phyloP scores from a whole-genome alignment of 2,797 vertebrate genomes.

The Columba guinea region DNA sequence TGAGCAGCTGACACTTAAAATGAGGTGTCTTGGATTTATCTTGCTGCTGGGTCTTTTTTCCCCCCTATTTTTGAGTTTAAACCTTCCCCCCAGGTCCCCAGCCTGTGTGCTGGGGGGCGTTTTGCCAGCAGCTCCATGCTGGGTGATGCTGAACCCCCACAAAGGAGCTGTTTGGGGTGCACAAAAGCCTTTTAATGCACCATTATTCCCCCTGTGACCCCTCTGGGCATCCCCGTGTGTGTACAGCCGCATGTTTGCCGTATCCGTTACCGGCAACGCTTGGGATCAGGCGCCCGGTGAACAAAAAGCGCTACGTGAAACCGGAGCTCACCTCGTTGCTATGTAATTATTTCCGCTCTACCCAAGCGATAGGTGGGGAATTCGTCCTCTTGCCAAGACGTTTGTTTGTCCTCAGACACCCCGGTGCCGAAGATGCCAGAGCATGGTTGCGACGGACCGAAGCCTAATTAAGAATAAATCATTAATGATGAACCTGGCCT shows the following conservation, averaged over 20 bases:
- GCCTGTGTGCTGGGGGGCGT: fast-evolving
- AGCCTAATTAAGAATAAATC: not conserved
- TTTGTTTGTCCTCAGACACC: not conserved
- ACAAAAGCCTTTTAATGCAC: not conserved
- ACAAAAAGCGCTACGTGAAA: fast-evolving
- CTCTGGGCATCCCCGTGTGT: not conserved
- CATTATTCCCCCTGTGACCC: not conserved
- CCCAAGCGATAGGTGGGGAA: not conserved
- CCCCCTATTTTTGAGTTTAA: not conserved
- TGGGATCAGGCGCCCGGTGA: not conserved
- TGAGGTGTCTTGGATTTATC: not conserved
- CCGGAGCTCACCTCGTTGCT: not conserved
- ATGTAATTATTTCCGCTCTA: not conserved
- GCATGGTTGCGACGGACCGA: not conserved
- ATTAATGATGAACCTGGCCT: not conserved
- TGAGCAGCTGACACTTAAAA: not conserved
- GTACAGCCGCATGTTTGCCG: not conserved
- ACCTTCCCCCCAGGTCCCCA: not conserved
- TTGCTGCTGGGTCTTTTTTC: fast-evolving
- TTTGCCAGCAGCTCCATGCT: not conserved
- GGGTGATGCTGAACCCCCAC: not conserved
- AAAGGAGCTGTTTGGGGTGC: fast-evolving
- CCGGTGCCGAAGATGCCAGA: not conserved
- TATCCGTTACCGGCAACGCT: fast-evolving
- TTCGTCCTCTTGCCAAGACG: fast-evolving